These are phyloP conservation scores for Marcusenius ussheri DNA, from an alignment of 2,113 vertebrate species.

Conservation along the genomic window DNA sequence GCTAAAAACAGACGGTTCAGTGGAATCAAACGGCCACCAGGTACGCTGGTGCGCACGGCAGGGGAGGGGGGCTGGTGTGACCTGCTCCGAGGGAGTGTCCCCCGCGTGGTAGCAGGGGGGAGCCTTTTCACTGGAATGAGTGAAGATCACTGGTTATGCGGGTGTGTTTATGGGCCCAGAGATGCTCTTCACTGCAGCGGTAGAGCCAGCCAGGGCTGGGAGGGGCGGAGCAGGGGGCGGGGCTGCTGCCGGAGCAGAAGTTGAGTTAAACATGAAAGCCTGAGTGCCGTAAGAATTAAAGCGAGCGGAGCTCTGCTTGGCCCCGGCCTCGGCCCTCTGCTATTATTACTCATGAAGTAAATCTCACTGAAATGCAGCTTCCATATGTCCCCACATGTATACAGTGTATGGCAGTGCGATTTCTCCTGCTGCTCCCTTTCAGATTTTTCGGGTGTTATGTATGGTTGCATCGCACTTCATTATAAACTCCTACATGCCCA, in stretches of 20 bases:
- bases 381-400: neutral
- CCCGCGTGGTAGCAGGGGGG: neutral
- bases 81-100: neutral
- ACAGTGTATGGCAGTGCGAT: neutral
- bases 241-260: neutral
- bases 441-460: neutral
- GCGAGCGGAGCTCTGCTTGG: neutral
- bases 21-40: neutral
- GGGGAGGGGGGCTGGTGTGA: neutral
- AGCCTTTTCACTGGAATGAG: neutral
- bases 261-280: neutral
- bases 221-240: neutral
- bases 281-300: neutral
- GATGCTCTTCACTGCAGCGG: neutral
- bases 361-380: neutral
- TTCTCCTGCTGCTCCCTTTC: neutral
- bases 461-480: neutral
- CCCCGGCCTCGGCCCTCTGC: neutral
- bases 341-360: neutral
- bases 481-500: neutral
- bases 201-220: neutral
- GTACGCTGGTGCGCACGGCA: neutral
- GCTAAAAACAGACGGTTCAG: neutral
- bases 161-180: neutral
- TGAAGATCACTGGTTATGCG: neutral